Evolutionary conservation across 2,113 vertebrate species (phyloP).

Genomic region (Parotia lawesii): DNA sequence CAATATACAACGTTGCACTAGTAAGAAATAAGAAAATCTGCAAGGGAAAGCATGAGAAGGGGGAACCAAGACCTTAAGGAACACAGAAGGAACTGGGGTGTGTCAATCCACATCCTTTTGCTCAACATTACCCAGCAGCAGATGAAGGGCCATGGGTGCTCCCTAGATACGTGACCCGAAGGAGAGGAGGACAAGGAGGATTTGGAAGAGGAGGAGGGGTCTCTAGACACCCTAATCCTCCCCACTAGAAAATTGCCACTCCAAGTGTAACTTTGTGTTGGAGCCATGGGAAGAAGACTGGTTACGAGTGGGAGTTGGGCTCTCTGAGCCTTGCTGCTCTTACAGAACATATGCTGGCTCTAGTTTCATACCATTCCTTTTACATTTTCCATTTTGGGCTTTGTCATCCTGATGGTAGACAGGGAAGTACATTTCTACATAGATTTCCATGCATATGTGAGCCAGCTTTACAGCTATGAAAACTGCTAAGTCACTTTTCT

Average conservation of each 20-base stretch:
- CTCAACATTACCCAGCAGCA: not conserved
- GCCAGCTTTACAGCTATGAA: conserved; percentile 44
- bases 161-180: accelerated
- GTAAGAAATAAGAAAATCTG: not conserved
- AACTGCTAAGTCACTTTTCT: conserved; percentile 51
- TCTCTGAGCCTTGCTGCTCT: not conserved
- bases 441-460: not conserved
- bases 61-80: not conserved
- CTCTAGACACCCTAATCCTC: not conserved
- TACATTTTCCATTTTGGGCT: not conserved
- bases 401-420: conserved; percentile 1
- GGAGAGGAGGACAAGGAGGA: accelerated
- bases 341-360: not conserved
- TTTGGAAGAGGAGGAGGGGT: not conserved
- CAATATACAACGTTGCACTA: not conserved
- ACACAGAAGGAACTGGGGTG: not conserved
- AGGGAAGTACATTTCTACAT: not conserved
- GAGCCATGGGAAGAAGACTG: not conserved
- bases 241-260: not conserved
- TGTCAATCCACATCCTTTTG: not conserved
- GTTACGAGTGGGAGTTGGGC: not conserved
- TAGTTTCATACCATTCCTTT: not conserved
- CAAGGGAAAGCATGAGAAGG: not conserved
- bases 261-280: not conserved
- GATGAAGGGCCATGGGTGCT: not conserved